Conservation (phyloP, 35 echinoderm and acorn worm species). For the Lytechinus variegatus region DNA sequence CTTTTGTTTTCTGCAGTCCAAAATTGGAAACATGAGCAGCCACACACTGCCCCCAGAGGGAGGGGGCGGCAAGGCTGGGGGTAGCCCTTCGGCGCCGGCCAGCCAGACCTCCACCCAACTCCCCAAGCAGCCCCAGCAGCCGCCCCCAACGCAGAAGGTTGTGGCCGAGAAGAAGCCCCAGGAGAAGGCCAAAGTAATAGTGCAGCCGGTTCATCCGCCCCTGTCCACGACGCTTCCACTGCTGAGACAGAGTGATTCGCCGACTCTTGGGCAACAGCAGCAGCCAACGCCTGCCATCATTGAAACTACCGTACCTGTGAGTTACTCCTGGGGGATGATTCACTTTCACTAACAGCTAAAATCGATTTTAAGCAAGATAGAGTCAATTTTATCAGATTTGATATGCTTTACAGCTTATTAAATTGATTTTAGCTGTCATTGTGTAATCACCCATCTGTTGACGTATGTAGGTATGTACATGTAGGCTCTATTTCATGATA, state of each 20-base stretch:
- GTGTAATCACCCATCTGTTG: no score
- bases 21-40: constrained; percentile 64
- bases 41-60: constrained; percentile 54
- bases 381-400: no score
- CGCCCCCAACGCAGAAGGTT: neutral
- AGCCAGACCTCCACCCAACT: neutral
- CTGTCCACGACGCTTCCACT: constrained; percentile 50
- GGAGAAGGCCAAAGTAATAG: constrained; percentile 57
- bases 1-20: neutral
- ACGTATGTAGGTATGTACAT: no score
- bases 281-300: neutral
- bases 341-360: no score
- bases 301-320: constrained; percentile 25
- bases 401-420: no score
- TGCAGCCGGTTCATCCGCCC: constrained; percentile 67
- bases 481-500: no score
- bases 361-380: no score
- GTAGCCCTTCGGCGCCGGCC: neutral
- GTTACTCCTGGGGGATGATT: neutral
- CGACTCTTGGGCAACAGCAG: neutral
- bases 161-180: constrained; percentile 45
- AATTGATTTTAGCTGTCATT: no score
- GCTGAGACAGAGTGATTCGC: constrained; percentile 11
- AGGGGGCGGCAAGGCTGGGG: constrained; percentile 34
- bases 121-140: neutral